Conservation (phyloP, 2,113 vertebrate species). For the Dromaius novaehollandiae region DNA sequence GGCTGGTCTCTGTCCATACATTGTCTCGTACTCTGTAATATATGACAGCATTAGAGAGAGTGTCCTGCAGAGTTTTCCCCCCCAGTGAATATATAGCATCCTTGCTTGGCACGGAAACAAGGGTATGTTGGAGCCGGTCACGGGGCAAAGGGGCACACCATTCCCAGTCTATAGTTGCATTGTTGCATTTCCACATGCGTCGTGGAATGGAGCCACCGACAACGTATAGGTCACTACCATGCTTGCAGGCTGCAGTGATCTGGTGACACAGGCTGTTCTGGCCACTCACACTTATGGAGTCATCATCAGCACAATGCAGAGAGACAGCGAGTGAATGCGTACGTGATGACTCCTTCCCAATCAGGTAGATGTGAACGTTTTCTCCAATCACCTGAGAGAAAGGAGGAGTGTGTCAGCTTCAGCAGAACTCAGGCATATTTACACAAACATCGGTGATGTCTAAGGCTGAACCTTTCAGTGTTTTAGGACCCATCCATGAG, state of each 20-base stretch:
- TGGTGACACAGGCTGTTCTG: slow-evolving; percentile 98
- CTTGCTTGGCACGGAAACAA: slow-evolving; percentile 90
- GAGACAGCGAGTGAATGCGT: slow-evolving; percentile 95
- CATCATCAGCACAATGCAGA: slow-evolving; percentile 93
- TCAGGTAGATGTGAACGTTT: slow-evolving; percentile 97
- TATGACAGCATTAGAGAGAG: slow-evolving; percentile 93
- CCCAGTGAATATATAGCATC: slow-evolving; percentile 96
- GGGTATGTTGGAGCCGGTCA: slow-evolving; percentile 95
- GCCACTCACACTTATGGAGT: slow-evolving; percentile 92
- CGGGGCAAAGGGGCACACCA: slow-evolving; percentile 94
- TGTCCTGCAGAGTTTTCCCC: slow-evolving; percentile 96
- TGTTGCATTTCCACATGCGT: slow-evolving; percentile 99
- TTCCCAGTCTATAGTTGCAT: slow-evolving; percentile 98
- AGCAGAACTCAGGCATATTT: background rate
- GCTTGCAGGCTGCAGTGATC: slow-evolving; percentile 98
- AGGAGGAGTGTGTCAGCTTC: background rate
- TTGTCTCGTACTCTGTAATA: slow-evolving; percentile 96
- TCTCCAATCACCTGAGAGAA: slow-evolving; percentile 91
- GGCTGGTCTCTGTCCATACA: slow-evolving; percentile 95
- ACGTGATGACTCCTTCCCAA: slow-evolving; percentile 94
- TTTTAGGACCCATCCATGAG: background rate
- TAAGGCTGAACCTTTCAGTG: background rate
- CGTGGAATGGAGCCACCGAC: slow-evolving; percentile 97
- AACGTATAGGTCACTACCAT: slow-evolving; percentile 93
- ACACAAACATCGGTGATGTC: background rate